Conservation (phyloP, 1,140 invertebrate species). For the Euwallacea similis region DNA sequence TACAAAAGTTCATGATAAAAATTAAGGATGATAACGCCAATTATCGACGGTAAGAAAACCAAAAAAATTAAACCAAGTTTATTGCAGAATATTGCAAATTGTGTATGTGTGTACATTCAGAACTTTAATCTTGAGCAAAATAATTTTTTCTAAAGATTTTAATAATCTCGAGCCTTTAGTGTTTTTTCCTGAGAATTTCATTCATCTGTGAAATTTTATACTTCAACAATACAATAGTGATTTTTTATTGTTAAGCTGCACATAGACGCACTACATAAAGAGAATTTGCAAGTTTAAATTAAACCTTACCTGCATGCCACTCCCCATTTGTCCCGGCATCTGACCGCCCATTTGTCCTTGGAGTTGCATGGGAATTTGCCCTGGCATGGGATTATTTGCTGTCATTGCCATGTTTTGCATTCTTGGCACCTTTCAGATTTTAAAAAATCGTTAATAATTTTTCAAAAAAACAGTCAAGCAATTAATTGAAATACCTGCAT, state of each 20-base stretch:
- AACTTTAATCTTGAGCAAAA: no score
- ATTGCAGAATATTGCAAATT: no score
- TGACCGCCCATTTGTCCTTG: slow-evolving; percentile 50
- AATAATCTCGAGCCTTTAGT: no score
- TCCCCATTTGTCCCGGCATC: slow-evolving; percentile 54
- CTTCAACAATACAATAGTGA: neutral
- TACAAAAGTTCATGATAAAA: no score
- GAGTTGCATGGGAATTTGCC: slow-evolving; percentile 47
- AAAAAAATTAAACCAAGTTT: no score
- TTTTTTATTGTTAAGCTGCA: neutral
- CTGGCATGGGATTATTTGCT: slow-evolving; percentile 48
- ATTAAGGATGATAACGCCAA: no score
- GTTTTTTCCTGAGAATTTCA: no score
- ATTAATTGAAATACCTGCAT: slow-evolving; percentile 35
- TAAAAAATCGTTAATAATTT: neutral
- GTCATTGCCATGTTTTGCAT: slow-evolving; percentile 51
- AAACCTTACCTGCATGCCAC: slow-evolving; percentile 44
- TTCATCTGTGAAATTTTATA: neutral
- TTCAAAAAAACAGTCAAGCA: neutral
- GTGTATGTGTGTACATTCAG: no score
- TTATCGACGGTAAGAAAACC: no score
- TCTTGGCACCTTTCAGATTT: slow-evolving; percentile 10
- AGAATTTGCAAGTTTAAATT: no score
- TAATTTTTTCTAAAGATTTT: no score
- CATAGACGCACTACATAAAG: neutral